A percentile compares a stretch with the other conserved stretches of the same genome.
phyloP scores from a whole-genome alignment of 2,888 invertebrate genomes.

The Drosophila kuntzei region DNA sequence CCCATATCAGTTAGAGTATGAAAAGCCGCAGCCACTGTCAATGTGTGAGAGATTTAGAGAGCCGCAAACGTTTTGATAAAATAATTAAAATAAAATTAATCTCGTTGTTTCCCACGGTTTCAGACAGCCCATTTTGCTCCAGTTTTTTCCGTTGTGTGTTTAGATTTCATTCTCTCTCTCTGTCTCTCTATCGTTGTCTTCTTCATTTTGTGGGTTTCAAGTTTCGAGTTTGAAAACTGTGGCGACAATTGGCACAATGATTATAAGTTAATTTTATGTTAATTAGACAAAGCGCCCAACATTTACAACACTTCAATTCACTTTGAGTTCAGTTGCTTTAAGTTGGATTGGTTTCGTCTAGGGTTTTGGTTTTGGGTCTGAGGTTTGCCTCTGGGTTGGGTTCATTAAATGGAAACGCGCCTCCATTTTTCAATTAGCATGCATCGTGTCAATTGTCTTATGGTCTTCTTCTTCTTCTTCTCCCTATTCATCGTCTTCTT shows the following conservation, averaged over 20 bases:
- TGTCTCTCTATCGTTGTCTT: neutral
- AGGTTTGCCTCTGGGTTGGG: constrained; percentile 3
- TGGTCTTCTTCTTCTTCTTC: neutral
- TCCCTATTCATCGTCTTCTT: neutral
- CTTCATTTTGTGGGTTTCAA: constrained; percentile 33
- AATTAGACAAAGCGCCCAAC: constrained; percentile 63
- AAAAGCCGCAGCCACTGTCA: constrained; percentile 47
- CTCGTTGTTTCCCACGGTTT: constrained; percentile 77
- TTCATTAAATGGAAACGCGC: constrained; percentile 52
- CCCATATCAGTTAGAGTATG: constrained; percentile 34
- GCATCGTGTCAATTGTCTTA: constrained; percentile 46
- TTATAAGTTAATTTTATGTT: constrained; percentile 77
- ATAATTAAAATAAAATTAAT: constrained; percentile 81
- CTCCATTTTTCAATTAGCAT: constrained; percentile 72
- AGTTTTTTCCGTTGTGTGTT: constrained; percentile 40
- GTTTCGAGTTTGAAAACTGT: constrained; percentile 41
- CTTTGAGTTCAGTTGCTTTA: constrained; percentile 17
- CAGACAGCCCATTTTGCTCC: constrained; percentile 59
- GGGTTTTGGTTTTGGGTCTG: constrained; percentile 4
- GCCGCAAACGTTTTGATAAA: constrained; percentile 77
- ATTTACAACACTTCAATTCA: constrained; percentile 31
- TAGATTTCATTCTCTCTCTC: constrained; percentile 16
- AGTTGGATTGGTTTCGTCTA: constrained; percentile 8
- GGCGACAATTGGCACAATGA: constrained; percentile 67
- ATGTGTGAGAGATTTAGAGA: constrained; percentile 61